These are phyloP conservation scores for Edolisoma coerulescens DNA, from an alignment of 2,113 vertebrate species.

Conservation along the genomic window DNA sequence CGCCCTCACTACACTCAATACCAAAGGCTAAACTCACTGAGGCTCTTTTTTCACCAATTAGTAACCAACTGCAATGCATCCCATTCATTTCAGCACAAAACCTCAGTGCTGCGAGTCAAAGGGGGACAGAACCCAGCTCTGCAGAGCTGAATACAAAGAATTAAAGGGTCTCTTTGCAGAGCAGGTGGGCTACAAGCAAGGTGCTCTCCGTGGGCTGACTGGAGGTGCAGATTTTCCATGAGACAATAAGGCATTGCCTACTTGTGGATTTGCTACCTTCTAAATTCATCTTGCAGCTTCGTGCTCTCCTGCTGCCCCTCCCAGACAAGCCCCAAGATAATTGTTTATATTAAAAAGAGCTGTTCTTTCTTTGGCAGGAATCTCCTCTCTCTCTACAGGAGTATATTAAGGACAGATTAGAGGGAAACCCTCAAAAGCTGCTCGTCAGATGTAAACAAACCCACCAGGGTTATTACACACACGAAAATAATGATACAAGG, in stretches of 20 bases:
- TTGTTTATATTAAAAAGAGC: background rate
- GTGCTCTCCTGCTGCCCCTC: background rate
- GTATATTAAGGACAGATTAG: background rate
- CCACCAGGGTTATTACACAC: background rate
- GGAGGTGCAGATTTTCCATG: background rate
- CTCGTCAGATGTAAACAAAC: background rate
- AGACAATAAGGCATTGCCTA: background rate
- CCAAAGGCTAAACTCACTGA: background rate
- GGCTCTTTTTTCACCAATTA: background rate
- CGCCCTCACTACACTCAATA: background rate
- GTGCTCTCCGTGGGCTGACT: background rate
- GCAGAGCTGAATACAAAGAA: background rate
- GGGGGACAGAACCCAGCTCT: background rate
- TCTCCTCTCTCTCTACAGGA: background rate
- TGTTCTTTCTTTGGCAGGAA: background rate
- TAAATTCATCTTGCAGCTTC: background rate
- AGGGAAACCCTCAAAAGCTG: background rate
- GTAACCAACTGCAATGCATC: background rate
- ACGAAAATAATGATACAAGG: background rate
- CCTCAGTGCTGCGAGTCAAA: accelerated
- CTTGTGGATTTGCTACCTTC: background rate
- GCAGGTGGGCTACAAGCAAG: background rate
- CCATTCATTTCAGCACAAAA: background rate
- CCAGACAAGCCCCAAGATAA: background rate
- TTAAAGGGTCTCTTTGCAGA: background rate